These are phyloP conservation scores for Muscicapa striata DNA, from an alignment of 2,797 vertebrate species.

Conservation along the genomic window DNA sequence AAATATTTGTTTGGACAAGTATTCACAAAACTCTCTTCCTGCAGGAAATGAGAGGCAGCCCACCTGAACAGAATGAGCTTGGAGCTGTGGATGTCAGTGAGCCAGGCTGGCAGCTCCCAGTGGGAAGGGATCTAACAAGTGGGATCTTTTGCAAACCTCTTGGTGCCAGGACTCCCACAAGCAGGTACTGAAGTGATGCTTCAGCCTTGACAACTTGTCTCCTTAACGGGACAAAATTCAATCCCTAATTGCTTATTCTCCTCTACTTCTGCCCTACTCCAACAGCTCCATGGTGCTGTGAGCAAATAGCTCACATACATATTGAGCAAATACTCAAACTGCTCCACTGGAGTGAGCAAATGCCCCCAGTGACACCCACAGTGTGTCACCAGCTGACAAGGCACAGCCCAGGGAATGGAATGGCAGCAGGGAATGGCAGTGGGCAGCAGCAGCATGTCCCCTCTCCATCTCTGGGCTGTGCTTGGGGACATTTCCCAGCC, in stretches of 20 bases:
- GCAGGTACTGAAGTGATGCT: not conserved
- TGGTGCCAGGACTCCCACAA: not conserved
- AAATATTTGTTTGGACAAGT: not conserved
- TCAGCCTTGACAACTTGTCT: not conserved
- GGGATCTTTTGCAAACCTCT: not conserved
- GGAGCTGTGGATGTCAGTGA: not conserved
- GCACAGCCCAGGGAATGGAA: not conserved
- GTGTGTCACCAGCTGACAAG: not conserved
- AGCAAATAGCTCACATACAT: no score
- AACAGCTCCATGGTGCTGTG: not conserved
- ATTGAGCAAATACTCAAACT: no score
- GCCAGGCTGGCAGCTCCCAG: not conserved
- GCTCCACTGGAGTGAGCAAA: not conserved
- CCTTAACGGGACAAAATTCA: not conserved
- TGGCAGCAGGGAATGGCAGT: not conserved
- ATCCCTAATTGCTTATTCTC: not conserved
- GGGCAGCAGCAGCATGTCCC: not conserved
- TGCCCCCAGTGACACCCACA: rapidly evolving
- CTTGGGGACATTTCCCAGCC: not conserved
- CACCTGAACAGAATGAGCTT: not conserved
- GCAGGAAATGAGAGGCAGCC: not conserved
- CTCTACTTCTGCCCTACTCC: not conserved
- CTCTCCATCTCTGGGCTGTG: not conserved
- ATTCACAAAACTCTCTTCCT: not conserved
- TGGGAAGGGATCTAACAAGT: not conserved